Evolutionary conservation across 2,797 vertebrate genomes (phyloP), one percentile per base, ranked within the genome.

Genomic region (Molossus alvarezi): DNA sequence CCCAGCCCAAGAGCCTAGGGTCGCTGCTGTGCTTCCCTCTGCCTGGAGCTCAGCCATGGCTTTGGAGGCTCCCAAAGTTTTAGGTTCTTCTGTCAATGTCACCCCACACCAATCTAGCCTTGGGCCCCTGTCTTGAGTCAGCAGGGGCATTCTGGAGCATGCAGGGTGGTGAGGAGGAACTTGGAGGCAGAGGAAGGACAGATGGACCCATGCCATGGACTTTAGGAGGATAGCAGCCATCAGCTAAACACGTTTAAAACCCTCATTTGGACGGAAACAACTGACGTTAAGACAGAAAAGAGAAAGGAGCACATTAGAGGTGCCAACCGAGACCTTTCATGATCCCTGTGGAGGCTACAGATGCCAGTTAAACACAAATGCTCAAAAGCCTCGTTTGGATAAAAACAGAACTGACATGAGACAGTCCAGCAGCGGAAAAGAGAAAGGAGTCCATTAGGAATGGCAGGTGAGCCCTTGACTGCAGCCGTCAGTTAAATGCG

Each of bases 291-390:
- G 10, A 73, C 23, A 48, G 71, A 11, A 23, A 3, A 15, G 58
- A 4, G 10, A 55, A 1, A 10, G 37, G 9, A 18, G 5, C 4
- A 9, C 8, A 0, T 14, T 0, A 25, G 33, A 14, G 37, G n/a
- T 57, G 87, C 20, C 8, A 1, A 0, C 1, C 20, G 25, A 25
- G n/a, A 29, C 64, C 53, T 18, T 71, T 45, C 7, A 6, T 0
- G 67, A 58, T 15, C 33, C 23, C 33, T 25, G 25, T 0, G 27
- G 12, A 57, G 17, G 20, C 53, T 17, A 41, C 18, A 48, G 77
- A 58, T 82, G 12, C 3, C 62, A 20, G 29, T 45, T 53, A 81
- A 29, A 75, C 4, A n/a, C 0, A 53, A 33, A 48, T 3, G 18
- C 9, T 14, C 8, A 48, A n/a, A 83, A 58, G 12, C 55, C 15